phyloP scores from a whole-genome alignment of 2,888 invertebrate species.

The Drosophila borborema region DNA sequence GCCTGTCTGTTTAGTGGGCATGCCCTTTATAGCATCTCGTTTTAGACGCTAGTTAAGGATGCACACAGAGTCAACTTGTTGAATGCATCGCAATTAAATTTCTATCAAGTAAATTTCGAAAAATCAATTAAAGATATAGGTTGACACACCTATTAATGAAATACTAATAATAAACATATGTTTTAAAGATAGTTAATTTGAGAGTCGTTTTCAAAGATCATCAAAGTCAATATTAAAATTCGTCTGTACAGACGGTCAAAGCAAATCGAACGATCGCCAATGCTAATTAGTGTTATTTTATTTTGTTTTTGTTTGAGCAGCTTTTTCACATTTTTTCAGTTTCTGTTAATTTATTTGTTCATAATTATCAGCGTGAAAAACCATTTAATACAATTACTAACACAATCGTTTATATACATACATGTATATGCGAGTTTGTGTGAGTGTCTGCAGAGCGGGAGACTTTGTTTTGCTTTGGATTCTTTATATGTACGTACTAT shows the following conservation, averaged over 20 bases:
- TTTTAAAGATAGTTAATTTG: slow-evolving; percentile 6
- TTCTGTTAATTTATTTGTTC: slow-evolving; percentile 10
- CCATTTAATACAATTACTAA: slow-evolving; percentile 9
- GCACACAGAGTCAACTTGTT: slow-evolving; percentile 39
- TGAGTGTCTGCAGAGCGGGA: slow-evolving; percentile 40
- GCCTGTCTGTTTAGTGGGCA: background rate
- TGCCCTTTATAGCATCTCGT: background rate
- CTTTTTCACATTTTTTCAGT: slow-evolving; percentile 7
- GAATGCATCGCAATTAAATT: slow-evolving; percentile 1
- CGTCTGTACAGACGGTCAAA: slow-evolving; percentile 17
- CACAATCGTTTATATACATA: background rate
- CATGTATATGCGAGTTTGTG: slow-evolving; percentile 6
- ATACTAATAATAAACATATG: background rate
- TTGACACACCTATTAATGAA: background rate
- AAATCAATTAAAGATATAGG: background rate
- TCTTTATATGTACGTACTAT: slow-evolving; percentile 26
- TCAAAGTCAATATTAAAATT: slow-evolving; percentile 14
- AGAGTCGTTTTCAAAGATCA: slow-evolving; percentile 6
- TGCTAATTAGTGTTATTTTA: slow-evolving; percentile 33
- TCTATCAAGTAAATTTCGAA: background rate
- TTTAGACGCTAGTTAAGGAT: background rate
- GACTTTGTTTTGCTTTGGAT: slow-evolving; percentile 67
- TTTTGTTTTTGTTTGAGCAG: slow-evolving; percentile 6
- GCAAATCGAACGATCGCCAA: slow-evolving; percentile 29
- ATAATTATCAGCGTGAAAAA: slow-evolving; percentile 49